Percentiles rank a stretch among this genome's conserved stretches.
These are phyloP conservation scores for Cheilosia vulpina DNA, from an alignment of 2,888 invertebrate species.

Conservation along the genomic window DNA sequence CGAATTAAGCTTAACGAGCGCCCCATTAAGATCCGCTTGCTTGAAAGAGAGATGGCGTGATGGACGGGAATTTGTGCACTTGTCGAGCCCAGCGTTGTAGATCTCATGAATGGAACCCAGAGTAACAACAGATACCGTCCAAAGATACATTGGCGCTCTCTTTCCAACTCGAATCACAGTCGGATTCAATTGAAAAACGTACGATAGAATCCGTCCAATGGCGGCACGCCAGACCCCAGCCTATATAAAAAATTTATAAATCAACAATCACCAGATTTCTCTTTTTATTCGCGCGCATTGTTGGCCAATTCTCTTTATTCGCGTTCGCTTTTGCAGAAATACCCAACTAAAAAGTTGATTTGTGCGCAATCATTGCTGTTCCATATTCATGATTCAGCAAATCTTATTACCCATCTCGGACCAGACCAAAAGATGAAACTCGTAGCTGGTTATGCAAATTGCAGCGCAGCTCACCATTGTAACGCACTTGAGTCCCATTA, in stretches of 20 bases:
- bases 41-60: slow-evolving; percentile 64
- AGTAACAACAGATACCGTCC: not conserved
- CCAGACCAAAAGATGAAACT: slow-evolving; percentile 18
- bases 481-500: slow-evolving; percentile 52
- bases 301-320: slow-evolving; percentile 56
- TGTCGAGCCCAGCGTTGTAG: not conserved
- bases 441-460: slow-evolving; percentile 57
- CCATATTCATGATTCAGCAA: slow-evolving; percentile 64
- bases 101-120: not conserved
- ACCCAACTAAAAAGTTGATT: not conserved
- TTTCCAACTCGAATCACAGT: slow-evolving; percentile 12
- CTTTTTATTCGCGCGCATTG: slow-evolving; percentile 40
- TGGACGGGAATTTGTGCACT: slow-evolving; percentile 16
- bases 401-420: slow-evolving; percentile 39
- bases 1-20: slow-evolving; percentile 64
- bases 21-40: slow-evolving; percentile 48
- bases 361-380: slow-evolving; percentile 54
- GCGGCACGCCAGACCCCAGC: slow-evolving; percentile 8
- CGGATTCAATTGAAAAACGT: slow-evolving; percentile 35
- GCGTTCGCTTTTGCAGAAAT: slow-evolving; percentile 23
- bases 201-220: slow-evolving; percentile 54
- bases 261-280: slow-evolving; percentile 30
- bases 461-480: slow-evolving; percentile 39
- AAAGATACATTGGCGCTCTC: not conserved
- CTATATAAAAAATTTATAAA: slow-evolving; percentile 23